phyloP scores from a whole-genome alignment of 1,140 invertebrate species.

The Cheumatopsyche charites region DNA sequence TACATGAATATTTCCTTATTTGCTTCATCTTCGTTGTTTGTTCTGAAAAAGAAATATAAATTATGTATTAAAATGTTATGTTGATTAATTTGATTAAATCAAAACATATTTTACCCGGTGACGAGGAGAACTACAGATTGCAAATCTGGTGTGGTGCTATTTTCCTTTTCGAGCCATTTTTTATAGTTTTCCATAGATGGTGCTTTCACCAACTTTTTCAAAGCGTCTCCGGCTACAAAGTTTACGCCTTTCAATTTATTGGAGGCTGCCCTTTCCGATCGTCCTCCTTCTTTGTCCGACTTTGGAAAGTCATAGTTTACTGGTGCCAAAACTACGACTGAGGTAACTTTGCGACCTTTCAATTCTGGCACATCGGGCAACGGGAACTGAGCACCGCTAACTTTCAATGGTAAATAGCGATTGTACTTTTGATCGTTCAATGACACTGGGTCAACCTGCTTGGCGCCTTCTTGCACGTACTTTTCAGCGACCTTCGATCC shows the following conservation, averaged over 20 bases:
- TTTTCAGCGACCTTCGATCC: conserved; percentile 73
- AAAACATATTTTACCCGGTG: conserved; percentile 66
- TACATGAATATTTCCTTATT: conserved; percentile 86
- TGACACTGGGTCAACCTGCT: conserved; percentile 73
- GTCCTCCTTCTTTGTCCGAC: conserved; percentile 53
- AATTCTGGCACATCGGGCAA: conserved; percentile 76
- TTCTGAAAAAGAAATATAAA: conserved; percentile 58
- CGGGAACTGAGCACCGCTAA: conserved; percentile 82
- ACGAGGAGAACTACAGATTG: conserved; percentile 82
- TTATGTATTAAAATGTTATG: background rate
- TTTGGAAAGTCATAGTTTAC: conserved; percentile 69
- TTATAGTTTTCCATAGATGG: conserved; percentile 78
- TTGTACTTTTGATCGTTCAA: conserved; percentile 78
- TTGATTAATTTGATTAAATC: conserved; percentile 10
- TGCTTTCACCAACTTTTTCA: conserved; percentile 76
- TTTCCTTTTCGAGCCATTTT: conserved; percentile 79
- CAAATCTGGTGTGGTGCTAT: conserved; percentile 69
- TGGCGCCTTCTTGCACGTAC: conserved; percentile 75
- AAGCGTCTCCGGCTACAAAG: conserved; percentile 70
- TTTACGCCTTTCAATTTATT: conserved; percentile 64
- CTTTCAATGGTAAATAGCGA: conserved; percentile 80
- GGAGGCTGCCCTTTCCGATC: conserved; percentile 57
- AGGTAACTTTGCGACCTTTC: conserved; percentile 74
- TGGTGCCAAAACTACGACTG: conserved; percentile 81
- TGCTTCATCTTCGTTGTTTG: conserved; percentile 56